Base-by-base conservation (phyloP, 2,797 vertebrate genomes). In the Acanthurus lineatus region DNA sequence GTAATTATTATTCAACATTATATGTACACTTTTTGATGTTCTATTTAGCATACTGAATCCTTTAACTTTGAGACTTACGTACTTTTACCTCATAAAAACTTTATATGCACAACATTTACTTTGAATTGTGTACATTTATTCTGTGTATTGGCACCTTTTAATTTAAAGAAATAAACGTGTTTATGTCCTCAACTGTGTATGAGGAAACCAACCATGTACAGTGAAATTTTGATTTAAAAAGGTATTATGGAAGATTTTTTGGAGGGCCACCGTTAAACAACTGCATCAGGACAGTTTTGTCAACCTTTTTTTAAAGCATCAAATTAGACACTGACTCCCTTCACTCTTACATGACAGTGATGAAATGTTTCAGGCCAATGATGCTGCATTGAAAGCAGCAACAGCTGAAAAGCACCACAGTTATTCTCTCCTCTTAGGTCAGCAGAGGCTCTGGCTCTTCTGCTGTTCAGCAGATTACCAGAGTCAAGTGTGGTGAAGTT, bases 401-500 rank as follows among this genome's bases (percentile, higher is more conserved):
- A 42, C 15, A 12, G 16, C 40, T 73, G 2, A 61, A 51, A 51
- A 57, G 38, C 56, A 51, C 28, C 44, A 25, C 42, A 9, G 65
- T 42, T 64, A 3, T 3, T 10, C 45, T 58, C 45, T 78, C 52
- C 70, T 54, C 25, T 79, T 42, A 51, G 70, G 25, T 76, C 73
- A 76, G 16, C 65, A 19, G 25, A 77, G 58, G 65, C 68, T 61
- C 56, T 58, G n/a, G 72, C 75, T 88, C 74, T 76, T 83, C 53
- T 38, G 68, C 76, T 57, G 72, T 47, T 81, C 73, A 86, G 76
- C 85, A 93, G 93, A 93, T 94, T 94, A 92, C 64, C 63, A 6
- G 85, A 94, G 93, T 93, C 93, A 93, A 93, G 92, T 94, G 92
- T 68, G 59, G 82, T 62, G 51, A 59, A 75, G 80, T 88, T 86